Evolutionary conservation across 2,888 invertebrate genomes (phyloP).

Genomic region (Cerastis leucographa): DNA sequence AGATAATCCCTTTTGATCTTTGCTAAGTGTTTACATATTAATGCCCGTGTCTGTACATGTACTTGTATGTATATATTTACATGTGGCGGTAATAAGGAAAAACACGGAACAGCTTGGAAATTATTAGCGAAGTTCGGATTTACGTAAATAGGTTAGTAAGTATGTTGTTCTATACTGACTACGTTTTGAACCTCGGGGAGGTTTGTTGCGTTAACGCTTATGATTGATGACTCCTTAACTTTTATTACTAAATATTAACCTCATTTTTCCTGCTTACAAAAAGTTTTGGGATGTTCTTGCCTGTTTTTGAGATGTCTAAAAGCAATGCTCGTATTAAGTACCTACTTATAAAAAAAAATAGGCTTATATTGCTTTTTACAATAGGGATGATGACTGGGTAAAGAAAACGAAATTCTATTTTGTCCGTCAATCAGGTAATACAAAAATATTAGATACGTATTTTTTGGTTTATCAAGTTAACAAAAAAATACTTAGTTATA

Average conservation of each 20-base stretch:
- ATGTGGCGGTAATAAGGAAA: constrained; percentile 45
- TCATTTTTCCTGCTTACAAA: not conserved
- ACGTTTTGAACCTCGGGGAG: constrained; percentile 18
- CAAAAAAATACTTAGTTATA: too few relatives aligned
- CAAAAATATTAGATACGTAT: too few relatives aligned
- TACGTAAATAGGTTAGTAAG: constrained; percentile 41
- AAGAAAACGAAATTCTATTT: too few relatives aligned
- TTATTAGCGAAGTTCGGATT: constrained; percentile 49
- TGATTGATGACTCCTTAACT: constrained; percentile 43
- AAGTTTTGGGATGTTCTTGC: not conserved
- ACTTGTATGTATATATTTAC: constrained; percentile 33
- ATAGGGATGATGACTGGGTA: too few relatives aligned
- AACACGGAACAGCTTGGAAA: constrained; percentile 39
- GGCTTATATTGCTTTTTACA: too few relatives aligned
- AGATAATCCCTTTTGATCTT: not conserved
- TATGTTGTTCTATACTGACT: constrained; percentile 21
- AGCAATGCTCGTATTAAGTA: not conserved
- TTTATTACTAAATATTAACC: constrained; percentile 13
- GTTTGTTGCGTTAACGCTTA: constrained; percentile 14
- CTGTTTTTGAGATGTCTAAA: not conserved
- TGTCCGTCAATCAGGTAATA: too few relatives aligned
- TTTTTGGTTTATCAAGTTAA: too few relatives aligned
- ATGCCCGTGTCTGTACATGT: constrained; percentile 19
- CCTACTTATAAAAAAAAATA: not conserved
- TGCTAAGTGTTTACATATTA: not conserved